Evolutionary conservation across 92 coral and sea anemone genomes (phyloP).

Genomic region (Muricea muricata): DNA sequence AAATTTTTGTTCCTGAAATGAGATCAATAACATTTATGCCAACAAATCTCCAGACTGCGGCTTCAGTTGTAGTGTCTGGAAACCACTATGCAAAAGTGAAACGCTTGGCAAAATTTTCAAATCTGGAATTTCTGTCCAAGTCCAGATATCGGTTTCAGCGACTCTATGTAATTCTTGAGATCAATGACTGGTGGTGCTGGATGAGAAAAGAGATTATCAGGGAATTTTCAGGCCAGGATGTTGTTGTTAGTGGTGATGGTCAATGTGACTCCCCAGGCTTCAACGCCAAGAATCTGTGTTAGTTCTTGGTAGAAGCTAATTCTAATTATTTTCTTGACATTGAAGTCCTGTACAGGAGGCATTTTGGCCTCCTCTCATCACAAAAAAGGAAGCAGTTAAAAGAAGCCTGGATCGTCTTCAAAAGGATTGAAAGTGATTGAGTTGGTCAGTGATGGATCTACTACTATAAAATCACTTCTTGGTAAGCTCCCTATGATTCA

Average conservation of each 20-base stretch:
- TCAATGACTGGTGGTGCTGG: slow-evolving; percentile 48
- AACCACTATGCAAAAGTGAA: slow-evolving; percentile 19
- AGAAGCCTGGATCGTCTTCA: not conserved
- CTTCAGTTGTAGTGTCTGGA: slow-evolving; percentile 48
- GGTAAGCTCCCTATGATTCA: not conserved
- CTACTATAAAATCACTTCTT: not conserved
- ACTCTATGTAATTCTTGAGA: slow-evolving; percentile 40
- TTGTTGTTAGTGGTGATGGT: slow-evolving; percentile 54
- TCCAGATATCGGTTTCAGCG: slow-evolving; percentile 38
- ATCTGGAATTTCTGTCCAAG: slow-evolving; percentile 20
- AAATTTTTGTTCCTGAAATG: slow-evolving; percentile 36
- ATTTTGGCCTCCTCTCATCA: slow-evolving; percentile 18
- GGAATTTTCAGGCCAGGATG: slow-evolving; percentile 36
- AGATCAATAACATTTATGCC: slow-evolving; percentile 32
- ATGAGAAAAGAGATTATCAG: slow-evolving; percentile 48
- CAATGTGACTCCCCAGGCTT: slow-evolving; percentile 67
- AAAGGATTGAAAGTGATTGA: not conserved
- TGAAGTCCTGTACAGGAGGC: slow-evolving; percentile 40
- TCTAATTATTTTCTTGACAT: slow-evolving; percentile 47
- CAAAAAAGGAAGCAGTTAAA: not conserved
- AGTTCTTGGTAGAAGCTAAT: slow-evolving; percentile 37
- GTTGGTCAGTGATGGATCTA: not conserved
- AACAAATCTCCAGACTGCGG: slow-evolving; percentile 43
- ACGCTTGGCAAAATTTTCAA: slow-evolving; percentile 34
- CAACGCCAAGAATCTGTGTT: slow-evolving; percentile 12